A percentile compares a stretch with the other conserved stretches of the same genome.
phyloP scores from a whole-genome alignment of 2,797 vertebrate genomes.

The Micromesistius poutassou region DNA sequence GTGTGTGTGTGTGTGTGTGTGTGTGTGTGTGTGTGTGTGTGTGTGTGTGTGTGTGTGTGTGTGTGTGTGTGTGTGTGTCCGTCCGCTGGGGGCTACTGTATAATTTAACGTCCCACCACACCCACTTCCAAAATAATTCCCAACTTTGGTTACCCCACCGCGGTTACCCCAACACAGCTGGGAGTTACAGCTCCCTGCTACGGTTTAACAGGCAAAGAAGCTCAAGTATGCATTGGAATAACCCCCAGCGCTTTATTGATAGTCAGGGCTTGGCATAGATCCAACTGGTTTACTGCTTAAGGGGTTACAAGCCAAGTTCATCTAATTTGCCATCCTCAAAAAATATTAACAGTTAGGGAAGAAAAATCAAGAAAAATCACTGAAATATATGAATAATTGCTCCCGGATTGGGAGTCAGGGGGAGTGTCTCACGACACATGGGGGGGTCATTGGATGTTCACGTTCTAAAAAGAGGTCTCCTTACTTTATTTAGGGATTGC shows the following conservation, averaged over 20 bases:
- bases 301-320: neutral
- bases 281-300: neutral
- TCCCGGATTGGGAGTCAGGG: neutral
- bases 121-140: slow-evolving; percentile 4
- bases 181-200: neutral
- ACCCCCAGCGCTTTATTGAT: neutral
- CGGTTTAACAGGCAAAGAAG: neutral
- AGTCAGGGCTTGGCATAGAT: neutral
- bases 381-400: slow-evolving; percentile 13
- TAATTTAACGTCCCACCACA: slow-evolving; percentile 19
- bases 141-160: neutral
- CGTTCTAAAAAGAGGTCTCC: neutral
- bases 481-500: slow-evolving; percentile 23
- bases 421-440: slow-evolving; percentile 3
- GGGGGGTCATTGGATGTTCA: slow-evolving; percentile 3
- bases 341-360: no score
- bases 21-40: slow-evolving; percentile 28
- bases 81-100: slow-evolving; percentile 29
- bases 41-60: slow-evolving; percentile 19
- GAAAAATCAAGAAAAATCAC: slow-evolving; percentile 6
- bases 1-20: slow-evolving; percentile 37
- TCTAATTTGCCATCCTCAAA: neutral
- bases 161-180: neutral
- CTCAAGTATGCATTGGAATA: neutral
- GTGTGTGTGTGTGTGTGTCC: slow-evolving; percentile 35